A percentile compares a stretch with the other conserved stretches of the same genome.
phyloP scores from a whole-genome alignment of 64 coral and sea anemone species.

The Porites australiensis region DNA sequence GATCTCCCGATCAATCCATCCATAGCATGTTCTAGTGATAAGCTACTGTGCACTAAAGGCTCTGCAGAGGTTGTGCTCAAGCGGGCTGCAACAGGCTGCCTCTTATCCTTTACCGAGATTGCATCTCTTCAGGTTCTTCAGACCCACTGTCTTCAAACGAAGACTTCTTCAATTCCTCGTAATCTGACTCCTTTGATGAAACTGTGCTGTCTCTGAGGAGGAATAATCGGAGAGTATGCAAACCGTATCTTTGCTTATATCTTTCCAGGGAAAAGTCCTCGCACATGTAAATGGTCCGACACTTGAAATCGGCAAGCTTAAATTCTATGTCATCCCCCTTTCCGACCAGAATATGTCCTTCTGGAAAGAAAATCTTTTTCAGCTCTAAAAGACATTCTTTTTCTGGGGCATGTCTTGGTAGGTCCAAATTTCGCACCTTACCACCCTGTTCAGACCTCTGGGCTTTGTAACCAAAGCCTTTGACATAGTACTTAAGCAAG shows the following conservation, averaged over 20 bases:
- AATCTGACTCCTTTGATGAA: too few relatives aligned
- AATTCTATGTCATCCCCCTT: conserved; percentile 50
- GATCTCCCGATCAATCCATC: conserved; percentile 53
- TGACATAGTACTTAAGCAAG: conserved; percentile 47
- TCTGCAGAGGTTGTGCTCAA: too few relatives aligned
- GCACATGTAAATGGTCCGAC: neutral
- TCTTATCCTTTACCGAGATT: too few relatives aligned
- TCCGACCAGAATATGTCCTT: conserved; percentile 31
- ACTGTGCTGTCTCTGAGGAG: neutral
- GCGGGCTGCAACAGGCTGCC: too few relatives aligned
- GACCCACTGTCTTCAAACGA: too few relatives aligned
- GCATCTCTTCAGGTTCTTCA: too few relatives aligned
- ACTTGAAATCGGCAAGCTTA: conserved; percentile 54
- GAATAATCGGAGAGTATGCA: conserved; percentile 1
- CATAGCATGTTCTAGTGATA: neutral
- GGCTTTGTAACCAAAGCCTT: conserved; percentile 41
- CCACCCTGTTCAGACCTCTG: conserved; percentile 29
- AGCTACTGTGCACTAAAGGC: too few relatives aligned
- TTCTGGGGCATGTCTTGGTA: neutral
- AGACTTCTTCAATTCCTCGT: too few relatives aligned
- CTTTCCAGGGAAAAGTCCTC: neutral
- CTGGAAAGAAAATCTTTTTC: conserved; percentile 53
- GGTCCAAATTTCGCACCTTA: neutral
- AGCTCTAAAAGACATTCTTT: conserved; percentile 28
- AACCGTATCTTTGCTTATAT: conserved; percentile 27